Base-by-base conservation (phyloP, 2,888 invertebrate species). In the Chalcosyrphus nemorum region DNA sequence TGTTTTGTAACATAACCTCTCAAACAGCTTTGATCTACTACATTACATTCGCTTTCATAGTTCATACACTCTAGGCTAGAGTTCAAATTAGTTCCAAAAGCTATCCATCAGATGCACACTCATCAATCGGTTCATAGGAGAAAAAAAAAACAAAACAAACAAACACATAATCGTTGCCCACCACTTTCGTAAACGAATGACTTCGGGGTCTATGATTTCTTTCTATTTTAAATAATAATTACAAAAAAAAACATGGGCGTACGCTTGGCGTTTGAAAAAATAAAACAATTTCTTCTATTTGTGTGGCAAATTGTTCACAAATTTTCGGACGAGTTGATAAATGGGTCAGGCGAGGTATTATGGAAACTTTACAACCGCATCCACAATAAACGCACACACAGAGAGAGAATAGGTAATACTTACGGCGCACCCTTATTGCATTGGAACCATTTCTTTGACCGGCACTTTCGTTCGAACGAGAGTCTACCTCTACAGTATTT, bases 281-380 rank as follows among this genome's bases (percentile, higher is more conserved):
- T 63, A 70, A 38, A 59, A 71, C 63, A 35, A 61, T 65, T 68
- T 56, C 54, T 65, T 57, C 9, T 35, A 43, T 77, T 65, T 43
- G 21, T 81, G 65, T 66, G 63, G 63, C 57, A 59, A 71, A 75
- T 71, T 65, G 77, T 66, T 52, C 57, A 71, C 52, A 59, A 71
- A 52, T 77, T 74, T 77, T 81, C 77, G 71, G 81, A 81, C 71
- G 77, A 81, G 66, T 77, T 81, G 77, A 54, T 77, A 81, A 59
- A 70, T 76, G 17, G 77, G 77, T 77, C 81, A 77, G 54, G 17
- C 27, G 35, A 63, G 57, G 70, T 59, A 77, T 77, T 77, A 59
- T 59, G 38, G 50, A 81, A 71, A 71, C 76, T 81, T 52, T 45
- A 71, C 65, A 38, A 66, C 65, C 70, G 35, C 59, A 66, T 65